These are phyloP conservation scores for Pyrochroa serraticornis DNA, from an alignment of 2,888 invertebrate genomes.

Conservation along the genomic window DNA sequence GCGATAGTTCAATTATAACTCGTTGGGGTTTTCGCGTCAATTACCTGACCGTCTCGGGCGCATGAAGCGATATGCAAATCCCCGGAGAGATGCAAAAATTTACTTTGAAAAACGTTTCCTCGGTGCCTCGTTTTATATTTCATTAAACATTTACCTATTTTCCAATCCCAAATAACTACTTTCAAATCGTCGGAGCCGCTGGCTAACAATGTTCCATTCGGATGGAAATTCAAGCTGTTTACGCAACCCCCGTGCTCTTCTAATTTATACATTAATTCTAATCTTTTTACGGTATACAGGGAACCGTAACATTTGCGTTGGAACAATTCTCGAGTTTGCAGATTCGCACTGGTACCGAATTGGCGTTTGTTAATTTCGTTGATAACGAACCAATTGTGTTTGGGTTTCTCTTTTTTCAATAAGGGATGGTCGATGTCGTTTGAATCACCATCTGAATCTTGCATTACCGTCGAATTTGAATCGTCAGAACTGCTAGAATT, in stretches of 20 bases:
- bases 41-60: conserved; percentile 88
- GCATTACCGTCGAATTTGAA: conserved; percentile 35
- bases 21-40: not conserved
- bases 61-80: conserved; percentile 87
- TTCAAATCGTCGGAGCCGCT: conserved; percentile 91
- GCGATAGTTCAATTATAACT: not conserved
- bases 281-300: conserved; percentile 78
- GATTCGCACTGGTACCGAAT: conserved; percentile 62
- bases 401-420: conserved; percentile 66
- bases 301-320: conserved; percentile 77
- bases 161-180: conserved; percentile 92
- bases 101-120: conserved; percentile 88
- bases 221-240: conserved; percentile 90
- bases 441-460: conserved; percentile 49
- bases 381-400: conserved; percentile 69
- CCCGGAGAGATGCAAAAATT: conserved; percentile 81
- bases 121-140: conserved; percentile 82
- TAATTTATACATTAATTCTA: conserved; percentile 78
- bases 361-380: conserved; percentile 72
- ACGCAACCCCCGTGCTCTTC: conserved; percentile 88
- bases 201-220: conserved; percentile 75
- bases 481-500: not conserved
- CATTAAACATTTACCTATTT: conserved; percentile 68
- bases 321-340: conserved; percentile 43
- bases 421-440: conserved; percentile 57